Conservation (phyloP, 2,797 vertebrate species). For the Dicrostonyx torquatus region DNA sequence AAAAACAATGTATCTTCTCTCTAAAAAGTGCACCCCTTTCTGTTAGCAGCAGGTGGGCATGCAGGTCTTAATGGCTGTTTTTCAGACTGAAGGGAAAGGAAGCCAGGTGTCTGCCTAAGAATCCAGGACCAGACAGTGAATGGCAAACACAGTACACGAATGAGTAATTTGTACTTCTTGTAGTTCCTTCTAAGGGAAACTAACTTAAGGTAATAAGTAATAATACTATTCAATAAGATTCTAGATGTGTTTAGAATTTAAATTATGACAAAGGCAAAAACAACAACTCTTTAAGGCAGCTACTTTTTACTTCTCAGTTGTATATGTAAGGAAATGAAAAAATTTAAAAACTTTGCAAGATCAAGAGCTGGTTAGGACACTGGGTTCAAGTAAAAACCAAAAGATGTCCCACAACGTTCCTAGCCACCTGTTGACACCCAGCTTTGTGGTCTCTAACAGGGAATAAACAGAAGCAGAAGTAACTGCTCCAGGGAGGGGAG, state of each 20-base stretch:
- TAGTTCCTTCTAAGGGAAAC: not conserved
- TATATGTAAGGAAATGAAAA: no score
- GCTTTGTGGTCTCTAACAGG: no score
- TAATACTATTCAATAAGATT: not conserved
- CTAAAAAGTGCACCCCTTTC: not conserved
- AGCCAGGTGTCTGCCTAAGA: accelerated
- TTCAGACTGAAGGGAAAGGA: not conserved
- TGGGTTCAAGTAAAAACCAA: no score
- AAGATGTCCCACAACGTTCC: no score
- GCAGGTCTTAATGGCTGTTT: accelerated
- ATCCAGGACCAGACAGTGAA: not conserved
- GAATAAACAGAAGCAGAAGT: no score
- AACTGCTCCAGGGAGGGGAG: no score
- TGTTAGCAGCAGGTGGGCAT: no score
- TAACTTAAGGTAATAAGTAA: not conserved
- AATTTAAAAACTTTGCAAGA: no score
- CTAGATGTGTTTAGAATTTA: not conserved
- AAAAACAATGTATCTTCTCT: not conserved
- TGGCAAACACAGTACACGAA: accelerated
- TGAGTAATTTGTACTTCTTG: not conserved
- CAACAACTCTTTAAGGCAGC: not conserved
- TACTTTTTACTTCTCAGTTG: not conserved
- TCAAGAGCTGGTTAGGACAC: no score
- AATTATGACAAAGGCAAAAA: not conserved
- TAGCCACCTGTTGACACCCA: no score